Evolutionary conservation across 2,888 invertebrate species (phyloP).

Genomic region (Mythimna ferrago): DNA sequence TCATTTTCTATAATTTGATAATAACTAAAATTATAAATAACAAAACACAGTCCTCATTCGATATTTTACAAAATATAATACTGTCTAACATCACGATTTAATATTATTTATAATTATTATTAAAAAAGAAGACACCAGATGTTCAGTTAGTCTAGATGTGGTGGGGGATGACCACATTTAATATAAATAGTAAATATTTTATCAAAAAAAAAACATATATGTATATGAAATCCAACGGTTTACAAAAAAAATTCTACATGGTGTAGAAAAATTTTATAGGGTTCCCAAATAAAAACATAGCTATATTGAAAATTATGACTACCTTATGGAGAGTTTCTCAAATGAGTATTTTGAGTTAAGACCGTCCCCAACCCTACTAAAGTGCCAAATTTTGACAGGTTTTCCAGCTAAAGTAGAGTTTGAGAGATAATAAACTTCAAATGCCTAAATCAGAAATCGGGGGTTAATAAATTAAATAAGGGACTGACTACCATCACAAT

Average conservation of each 20-base stretch:
- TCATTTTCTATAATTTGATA: conserved; percentile 32
- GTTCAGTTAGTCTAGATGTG: not conserved
- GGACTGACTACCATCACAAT: too few relatives aligned
- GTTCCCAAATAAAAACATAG: not conserved
- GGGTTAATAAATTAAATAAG: not conserved
- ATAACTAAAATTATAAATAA: conserved; percentile 42
- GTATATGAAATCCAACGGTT: too few relatives aligned
- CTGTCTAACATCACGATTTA: conserved; percentile 66
- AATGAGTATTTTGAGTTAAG: too few relatives aligned
- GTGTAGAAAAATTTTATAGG: too few relatives aligned
- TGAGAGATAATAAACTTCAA: too few relatives aligned
- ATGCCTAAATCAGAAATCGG: not conserved
- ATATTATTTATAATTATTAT: conserved; percentile 12
- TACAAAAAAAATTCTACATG: not conserved
- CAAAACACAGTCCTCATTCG: conserved; percentile 41
- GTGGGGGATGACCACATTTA: not conserved
- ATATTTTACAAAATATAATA: conserved; percentile 65
- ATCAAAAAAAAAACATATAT: too few relatives aligned
- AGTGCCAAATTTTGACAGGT: too few relatives aligned
- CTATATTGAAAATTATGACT: too few relatives aligned
- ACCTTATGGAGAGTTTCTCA: too few relatives aligned
- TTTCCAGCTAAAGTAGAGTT: too few relatives aligned
- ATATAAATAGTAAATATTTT: not conserved
- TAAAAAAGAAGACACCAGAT: conserved; percentile 16
- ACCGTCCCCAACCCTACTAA: too few relatives aligned